phyloP scores from a whole-genome alignment of 1,140 invertebrate species.

The Heliconius eleuchia region DNA sequence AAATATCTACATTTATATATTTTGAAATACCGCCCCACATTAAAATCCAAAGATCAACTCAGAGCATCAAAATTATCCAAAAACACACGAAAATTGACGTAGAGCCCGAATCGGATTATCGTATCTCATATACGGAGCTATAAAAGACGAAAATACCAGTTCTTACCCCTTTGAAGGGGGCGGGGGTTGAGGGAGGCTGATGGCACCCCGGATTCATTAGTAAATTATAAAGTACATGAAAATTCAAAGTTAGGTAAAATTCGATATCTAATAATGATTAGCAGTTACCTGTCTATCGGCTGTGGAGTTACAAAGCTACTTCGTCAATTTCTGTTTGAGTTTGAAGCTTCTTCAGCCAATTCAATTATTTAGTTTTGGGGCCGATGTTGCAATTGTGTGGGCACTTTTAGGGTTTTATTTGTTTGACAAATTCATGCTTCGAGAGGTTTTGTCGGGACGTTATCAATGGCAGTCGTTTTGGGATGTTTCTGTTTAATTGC shows the following conservation, averaged over 20 bases:
- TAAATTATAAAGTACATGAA: conserved; percentile 82
- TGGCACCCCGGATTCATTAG: conserved; percentile 81
- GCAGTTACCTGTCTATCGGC: conserved; percentile 75
- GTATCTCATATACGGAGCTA: conserved; percentile 58
- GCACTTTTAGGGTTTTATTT: conserved; percentile 59
- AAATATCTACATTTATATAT: not conserved
- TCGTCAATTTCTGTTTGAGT: conserved; percentile 73
- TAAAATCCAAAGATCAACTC: conserved; percentile 58
- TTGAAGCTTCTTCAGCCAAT: conserved; percentile 61
- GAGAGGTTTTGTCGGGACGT: conserved; percentile 31
- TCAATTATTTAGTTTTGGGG: conserved; percentile 78
- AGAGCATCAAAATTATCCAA: conserved; percentile 60
- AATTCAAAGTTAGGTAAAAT: conserved; percentile 81
- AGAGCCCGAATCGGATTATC: conserved; percentile 76
- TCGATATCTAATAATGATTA: conserved; percentile 82
- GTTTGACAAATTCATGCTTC: conserved; percentile 56
- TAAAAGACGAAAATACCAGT: conserved; percentile 77
- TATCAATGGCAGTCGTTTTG: not conserved
- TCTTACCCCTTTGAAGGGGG: conserved; percentile 68
- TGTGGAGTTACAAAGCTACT: conserved; percentile 56
- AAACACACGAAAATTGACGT: conserved; percentile 73
- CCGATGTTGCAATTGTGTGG: conserved; percentile 46
- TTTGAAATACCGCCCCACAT: conserved; percentile 27
- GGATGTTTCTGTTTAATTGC: too few species aligned
- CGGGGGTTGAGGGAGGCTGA: conserved; percentile 57